phyloP scores from a whole-genome alignment of 2,113 vertebrate species.

The Ivindomyrus marchei region DNA sequence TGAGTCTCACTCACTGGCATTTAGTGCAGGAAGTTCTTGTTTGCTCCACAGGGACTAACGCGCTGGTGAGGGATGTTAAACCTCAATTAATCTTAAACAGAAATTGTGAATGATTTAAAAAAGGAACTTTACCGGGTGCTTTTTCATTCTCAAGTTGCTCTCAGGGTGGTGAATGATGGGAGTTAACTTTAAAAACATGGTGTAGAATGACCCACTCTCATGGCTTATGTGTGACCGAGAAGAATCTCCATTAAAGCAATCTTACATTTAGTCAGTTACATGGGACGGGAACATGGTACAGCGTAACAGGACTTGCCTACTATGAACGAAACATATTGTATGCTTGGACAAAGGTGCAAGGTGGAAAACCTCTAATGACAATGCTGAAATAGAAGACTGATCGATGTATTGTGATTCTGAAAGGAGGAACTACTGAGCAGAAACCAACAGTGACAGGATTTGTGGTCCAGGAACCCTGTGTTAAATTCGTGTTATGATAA shows the following conservation, averaged over 20 bases:
- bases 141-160: background rate
- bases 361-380: background rate
- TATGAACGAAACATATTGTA: background rate
- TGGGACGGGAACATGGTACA: background rate
- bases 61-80: background rate
- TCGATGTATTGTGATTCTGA: background rate
- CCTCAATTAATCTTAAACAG: background rate
- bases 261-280: background rate
- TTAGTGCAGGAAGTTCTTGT: background rate
- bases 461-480: background rate
- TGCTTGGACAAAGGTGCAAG: background rate
- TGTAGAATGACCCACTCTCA: background rate
- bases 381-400: background rate
- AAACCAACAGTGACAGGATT: background rate
- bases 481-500: background rate
- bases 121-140: background rate
- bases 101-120: background rate
- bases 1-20: slow-evolving; percentile 3
- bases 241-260: background rate
- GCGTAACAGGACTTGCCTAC: background rate
- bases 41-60: background rate
- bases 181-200: background rate
- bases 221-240: background rate
- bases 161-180: background rate
- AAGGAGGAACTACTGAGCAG: background rate